Conservation (phyloP, 1,140 invertebrate species). For the Chrysopa pallens region DNA sequence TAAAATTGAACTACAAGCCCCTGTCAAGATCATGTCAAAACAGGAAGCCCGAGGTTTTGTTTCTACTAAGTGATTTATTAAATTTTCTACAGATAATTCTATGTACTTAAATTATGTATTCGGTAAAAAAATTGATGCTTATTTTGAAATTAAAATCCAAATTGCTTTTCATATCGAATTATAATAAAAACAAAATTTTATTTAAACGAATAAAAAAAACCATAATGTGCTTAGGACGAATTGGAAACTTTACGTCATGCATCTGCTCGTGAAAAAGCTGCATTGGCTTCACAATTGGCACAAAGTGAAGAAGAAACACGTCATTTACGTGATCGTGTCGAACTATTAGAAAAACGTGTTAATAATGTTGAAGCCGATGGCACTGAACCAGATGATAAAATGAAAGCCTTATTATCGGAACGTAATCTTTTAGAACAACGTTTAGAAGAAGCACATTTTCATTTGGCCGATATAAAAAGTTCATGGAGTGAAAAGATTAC, state of each 20-base stretch:
- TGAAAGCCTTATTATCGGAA: slow-evolving; percentile 29
- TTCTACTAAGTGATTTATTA: too few species aligned
- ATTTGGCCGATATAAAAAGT: slow-evolving; percentile 72
- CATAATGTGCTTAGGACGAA: slow-evolving; percentile 33
- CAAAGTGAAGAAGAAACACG: slow-evolving; percentile 40
- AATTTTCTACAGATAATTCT: too few species aligned
- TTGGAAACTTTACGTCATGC: slow-evolving; percentile 43
- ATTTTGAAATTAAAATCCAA: not conserved
- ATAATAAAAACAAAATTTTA: not conserved
- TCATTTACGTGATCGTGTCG: slow-evolving; percentile 44
- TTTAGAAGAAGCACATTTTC: slow-evolving; percentile 65
- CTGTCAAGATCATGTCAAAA: too few species aligned
- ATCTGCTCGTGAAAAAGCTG: slow-evolving; percentile 37
- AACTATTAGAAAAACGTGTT: slow-evolving; percentile 37
- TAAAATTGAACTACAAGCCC: too few species aligned
- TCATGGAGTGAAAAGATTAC: slow-evolving; percentile 80
- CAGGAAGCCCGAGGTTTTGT: too few species aligned
- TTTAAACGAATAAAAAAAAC: slow-evolving; percentile 5
- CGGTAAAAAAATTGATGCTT: not conserved
- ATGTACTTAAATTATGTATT: too few species aligned
- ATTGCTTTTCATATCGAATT: not conserved
- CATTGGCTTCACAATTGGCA: slow-evolving; percentile 34
- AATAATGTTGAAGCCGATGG: slow-evolving; percentile 24
- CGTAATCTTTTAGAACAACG: slow-evolving; percentile 50
- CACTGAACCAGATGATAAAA: slow-evolving; percentile 39